These are phyloP conservation scores for Conops quadrifasciatus DNA, from an alignment of 2,888 invertebrate genomes.

Conservation along the genomic window DNA sequence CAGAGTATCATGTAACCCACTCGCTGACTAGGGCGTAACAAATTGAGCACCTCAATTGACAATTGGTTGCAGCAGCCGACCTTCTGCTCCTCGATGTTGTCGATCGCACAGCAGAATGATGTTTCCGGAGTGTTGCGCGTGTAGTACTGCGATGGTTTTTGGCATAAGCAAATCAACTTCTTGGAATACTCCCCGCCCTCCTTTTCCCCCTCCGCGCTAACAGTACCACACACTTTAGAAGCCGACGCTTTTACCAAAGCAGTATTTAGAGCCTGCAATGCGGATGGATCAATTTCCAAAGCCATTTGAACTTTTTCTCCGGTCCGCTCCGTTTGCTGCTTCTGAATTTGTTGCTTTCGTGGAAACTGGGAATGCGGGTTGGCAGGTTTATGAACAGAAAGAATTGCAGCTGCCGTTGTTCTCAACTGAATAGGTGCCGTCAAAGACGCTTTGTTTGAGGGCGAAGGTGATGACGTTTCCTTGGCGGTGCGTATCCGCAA, in stretches of 20 bases:
- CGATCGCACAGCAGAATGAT: constrained; percentile 75
- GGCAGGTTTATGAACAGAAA: neutral
- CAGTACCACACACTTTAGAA: constrained; percentile 17
- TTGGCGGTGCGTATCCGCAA: constrained; percentile 55
- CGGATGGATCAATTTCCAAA: constrained; percentile 38
- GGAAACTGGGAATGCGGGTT: constrained; percentile 15
- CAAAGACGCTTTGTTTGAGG: neutral
- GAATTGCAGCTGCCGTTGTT: constrained; percentile 8
- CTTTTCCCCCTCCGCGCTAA: constrained; percentile 19
- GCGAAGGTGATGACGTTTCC: constrained; percentile 44
- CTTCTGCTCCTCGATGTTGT: constrained; percentile 76
- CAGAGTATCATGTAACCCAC: constrained; percentile 85
- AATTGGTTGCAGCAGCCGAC: constrained; percentile 84
- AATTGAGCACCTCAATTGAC: constrained; percentile 68
- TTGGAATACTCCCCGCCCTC: constrained; percentile 29
- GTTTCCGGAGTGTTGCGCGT: constrained; percentile 67
- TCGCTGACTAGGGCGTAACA: constrained; percentile 75
- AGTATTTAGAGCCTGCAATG: constrained; percentile 42
- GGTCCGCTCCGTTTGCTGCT: constrained; percentile 13
- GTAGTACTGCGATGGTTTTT: constrained; percentile 67
- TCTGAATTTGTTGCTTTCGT: constrained; percentile 35
- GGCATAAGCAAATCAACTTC: constrained; percentile 67
- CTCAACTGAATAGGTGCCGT: too few species aligned
- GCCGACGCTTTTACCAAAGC: constrained; percentile 31
- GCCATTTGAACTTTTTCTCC: neutral